Base-by-base conservation (phyloP, 2,888 invertebrate species). In the Agrilus mali region DNA sequence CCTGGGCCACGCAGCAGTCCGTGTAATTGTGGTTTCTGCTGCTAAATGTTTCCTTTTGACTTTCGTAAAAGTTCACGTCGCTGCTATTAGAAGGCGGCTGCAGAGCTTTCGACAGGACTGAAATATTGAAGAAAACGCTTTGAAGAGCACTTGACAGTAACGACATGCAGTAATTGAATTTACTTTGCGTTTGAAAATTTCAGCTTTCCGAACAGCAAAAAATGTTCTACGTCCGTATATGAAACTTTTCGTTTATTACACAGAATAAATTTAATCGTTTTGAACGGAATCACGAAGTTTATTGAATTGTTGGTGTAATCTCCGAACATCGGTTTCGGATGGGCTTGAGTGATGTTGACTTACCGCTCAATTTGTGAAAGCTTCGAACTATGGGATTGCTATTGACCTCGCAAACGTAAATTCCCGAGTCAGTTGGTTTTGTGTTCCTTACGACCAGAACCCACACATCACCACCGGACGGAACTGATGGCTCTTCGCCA, bases 321-420 rank as follows among this genome's bases (percentile, higher is more conserved):
- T 7, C 27, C 27, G 27, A 27, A 4, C 27, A 27, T 27, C 27
- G 10, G 27, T 27, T 27, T 27, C 27, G 27, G 27, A 27, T 27
- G 27, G 27, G 27, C 27, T 27, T 27, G 31, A 31, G 32, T 10
- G 41, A 40, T 33, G 35, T 14, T 20, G 27, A 59, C 67, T 64
- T 65, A 85, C 86, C 86, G 62, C 77, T 80, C 7, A 88, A 71
- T 57, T 80, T 78, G 61, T 87, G 85, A 66, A 85, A 86, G 58
- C 86, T 85, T 49, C 82, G 73, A 36, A 86, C 74, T 1, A 82
- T 78, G 0, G 87, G 87, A 53, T 80, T 80, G 13, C 82, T 82
- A 67, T 88, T 88, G 14, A 87, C 77, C 67, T 88, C 87, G 56
- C 88, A 89, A 53, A 81, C 77, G 63, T 88, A 89, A 32, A 85